Evolutionary conservation across 1,140 invertebrate species (phyloP).

Genomic region (Steinernema khuongi): DNA sequence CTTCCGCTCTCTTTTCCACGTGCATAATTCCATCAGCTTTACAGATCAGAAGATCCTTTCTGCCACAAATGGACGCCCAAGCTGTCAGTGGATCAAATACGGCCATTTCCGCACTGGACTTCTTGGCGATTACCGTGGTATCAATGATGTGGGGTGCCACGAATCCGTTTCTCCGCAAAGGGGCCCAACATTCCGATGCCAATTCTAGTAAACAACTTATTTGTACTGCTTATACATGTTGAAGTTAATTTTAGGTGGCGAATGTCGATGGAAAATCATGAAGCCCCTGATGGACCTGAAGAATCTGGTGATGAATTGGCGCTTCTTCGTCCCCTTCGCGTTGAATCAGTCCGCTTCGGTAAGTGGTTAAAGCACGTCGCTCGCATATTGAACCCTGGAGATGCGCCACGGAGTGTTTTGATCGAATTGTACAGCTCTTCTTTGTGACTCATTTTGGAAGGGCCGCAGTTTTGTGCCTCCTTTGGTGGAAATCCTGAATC

Average conservation of each 20-base stretch:
- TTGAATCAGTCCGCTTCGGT: conserved; percentile 30
- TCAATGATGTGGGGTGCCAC: conserved; percentile 26
- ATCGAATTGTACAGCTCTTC: too few relatives aligned
- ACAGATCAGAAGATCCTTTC: too few relatives aligned
- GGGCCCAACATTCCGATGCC: background rate
- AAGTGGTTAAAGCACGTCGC: too few relatives aligned
- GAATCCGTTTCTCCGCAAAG: conserved; percentile 30
- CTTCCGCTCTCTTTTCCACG: too few relatives aligned
- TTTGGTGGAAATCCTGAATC: too few relatives aligned
- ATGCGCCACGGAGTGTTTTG: too few relatives aligned
- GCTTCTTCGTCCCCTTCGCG: conserved; percentile 29
- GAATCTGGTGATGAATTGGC: conserved; percentile 16
- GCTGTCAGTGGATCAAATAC: background rate
- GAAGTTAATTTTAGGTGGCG: background rate
- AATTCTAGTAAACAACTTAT: background rate
- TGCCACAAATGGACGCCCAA: background rate
- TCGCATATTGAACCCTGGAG: too few relatives aligned
- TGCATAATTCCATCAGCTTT: too few relatives aligned
- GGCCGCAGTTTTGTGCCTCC: too few relatives aligned
- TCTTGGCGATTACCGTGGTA: conserved; percentile 18
- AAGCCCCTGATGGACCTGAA: conserved; percentile 13
- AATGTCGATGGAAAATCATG: background rate
- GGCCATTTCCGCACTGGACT: background rate
- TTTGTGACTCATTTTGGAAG: too few relatives aligned
- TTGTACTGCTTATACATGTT: background rate